Evolutionary conservation across 2,888 invertebrate genomes (phyloP), one percentile per base, ranked within the genome.

Genomic region (Sarcophaga subvicina): DNA sequence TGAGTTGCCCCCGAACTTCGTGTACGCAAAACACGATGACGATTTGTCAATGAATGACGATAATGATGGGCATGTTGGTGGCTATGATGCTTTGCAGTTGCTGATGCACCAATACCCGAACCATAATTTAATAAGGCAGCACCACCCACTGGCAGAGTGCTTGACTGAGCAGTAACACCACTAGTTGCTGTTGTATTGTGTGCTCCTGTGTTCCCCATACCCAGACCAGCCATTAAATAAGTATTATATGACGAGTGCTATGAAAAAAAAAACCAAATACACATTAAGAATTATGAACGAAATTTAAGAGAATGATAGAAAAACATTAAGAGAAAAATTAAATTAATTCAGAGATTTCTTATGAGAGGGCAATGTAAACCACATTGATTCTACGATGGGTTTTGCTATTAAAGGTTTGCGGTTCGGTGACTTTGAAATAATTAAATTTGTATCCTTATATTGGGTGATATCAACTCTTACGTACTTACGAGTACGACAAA

Each of bases 1-100:
- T 93, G 92, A 25, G 92, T 90, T 8, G 91, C 91, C 64, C 93
- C 93, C 37, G 93, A 93, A 83, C 93, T 93, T 81, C 93, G 91
- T 59, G 93, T 92, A 63, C 93, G 91, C 84, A 92, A 84, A 64
- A 93, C 93, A 54, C 92, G 91, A 89, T 92, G 91, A 73, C 93
- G 90, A 37, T 92, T 91, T 82, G 93, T 93, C 87, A 93, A 87
- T 88, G 93, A 93, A 88, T 93, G 93, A 8, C 92, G 91, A 88
- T 92, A 92, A 83, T 90, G 89, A 78, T 90, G 90, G 66, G 88
- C 88, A 69, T 89, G 90, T 47, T 89, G 88, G 76, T 84, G 92
- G 82, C 78, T 90, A 89, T 86, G 91, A 88, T 90, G 90, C 69
- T 90, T 91, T 49, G 89, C 49, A 88, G 89, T n/a, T 79, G 86